phyloP scores from a whole-genome alignment of 2,888 invertebrate species.

The Phengaris arion region DNA sequence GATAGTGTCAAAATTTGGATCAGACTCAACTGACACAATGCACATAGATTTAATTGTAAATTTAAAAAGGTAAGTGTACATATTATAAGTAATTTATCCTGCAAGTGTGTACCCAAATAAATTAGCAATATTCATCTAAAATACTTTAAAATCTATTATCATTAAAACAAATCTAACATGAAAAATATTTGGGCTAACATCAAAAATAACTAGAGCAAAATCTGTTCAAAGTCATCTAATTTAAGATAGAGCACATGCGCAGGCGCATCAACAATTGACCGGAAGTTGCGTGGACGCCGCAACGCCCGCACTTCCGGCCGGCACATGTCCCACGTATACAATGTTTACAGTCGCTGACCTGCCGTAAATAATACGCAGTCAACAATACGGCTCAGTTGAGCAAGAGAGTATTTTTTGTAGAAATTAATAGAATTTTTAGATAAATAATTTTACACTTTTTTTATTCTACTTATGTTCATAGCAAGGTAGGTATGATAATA shows the following conservation, averaged over 20 bases:
- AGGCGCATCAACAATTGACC: slow-evolving; percentile 60
- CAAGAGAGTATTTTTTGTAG: no score
- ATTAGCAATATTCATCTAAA: no score
- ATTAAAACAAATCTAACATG: not conserved
- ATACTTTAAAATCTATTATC: not conserved
- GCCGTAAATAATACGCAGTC: slow-evolving; percentile 24
- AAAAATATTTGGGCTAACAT: not conserved
- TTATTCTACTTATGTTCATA: not conserved
- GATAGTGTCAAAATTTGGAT: not conserved
- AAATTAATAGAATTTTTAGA: no score
- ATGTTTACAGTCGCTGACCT: slow-evolving; percentile 16
- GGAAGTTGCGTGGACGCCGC: slow-evolving; percentile 62
- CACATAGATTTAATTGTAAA: no score
- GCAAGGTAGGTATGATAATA: not conserved
- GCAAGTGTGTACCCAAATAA: no score
- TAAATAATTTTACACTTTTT: not conserved
- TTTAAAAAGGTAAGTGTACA: no score
- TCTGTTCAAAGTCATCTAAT: slow-evolving; percentile 33
- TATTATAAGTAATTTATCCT: no score
- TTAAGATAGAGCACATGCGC: slow-evolving; percentile 39
- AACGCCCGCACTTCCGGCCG: slow-evolving; percentile 55
- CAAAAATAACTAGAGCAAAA: slow-evolving; percentile 8
- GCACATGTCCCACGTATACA: slow-evolving; percentile 33
- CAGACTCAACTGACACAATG: no score
- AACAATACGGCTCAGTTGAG: no score